Evolutionary conservation across 2,113 vertebrate genomes (phyloP).

Genomic region (Heliornis fulica): DNA sequence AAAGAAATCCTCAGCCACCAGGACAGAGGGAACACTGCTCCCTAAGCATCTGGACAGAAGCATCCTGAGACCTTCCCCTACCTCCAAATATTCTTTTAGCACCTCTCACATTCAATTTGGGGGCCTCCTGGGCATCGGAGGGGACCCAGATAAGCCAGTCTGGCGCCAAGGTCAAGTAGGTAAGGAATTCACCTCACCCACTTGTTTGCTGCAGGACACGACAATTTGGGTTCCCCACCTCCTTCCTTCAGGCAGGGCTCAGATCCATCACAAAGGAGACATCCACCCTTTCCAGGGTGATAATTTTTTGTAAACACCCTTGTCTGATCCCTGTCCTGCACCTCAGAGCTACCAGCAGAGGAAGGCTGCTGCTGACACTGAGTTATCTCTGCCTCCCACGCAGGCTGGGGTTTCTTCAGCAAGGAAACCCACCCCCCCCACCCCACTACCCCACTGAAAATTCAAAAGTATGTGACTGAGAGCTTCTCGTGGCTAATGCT

Average conservation of each 20-base stretch:
- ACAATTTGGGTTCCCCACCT: background rate
- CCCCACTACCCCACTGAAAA: background rate
- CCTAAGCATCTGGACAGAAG: background rate
- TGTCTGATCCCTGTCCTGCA: background rate
- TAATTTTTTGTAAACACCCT: background rate
- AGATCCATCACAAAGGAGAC: background rate
- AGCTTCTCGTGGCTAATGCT: background rate
- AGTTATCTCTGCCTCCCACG: slow-evolving; percentile 8
- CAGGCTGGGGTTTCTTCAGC: background rate
- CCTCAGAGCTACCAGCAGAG: background rate
- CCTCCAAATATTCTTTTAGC: background rate
- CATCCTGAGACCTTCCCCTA: background rate
- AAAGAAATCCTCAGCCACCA: background rate
- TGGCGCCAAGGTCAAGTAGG: background rate
- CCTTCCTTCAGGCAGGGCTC: background rate
- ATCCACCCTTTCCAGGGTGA: background rate
- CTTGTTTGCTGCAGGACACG: background rate
- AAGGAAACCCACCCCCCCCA: background rate
- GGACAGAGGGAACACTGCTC: background rate
- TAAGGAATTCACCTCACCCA: background rate
- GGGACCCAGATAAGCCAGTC: background rate
- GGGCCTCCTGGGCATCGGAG: background rate
- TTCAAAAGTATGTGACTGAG: background rate
- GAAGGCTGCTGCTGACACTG: background rate
- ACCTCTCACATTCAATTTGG: background rate